These are phyloP conservation scores for Erythrolamprus reginae DNA, from an alignment of 2,113 vertebrate species.

Conservation along the genomic window DNA sequence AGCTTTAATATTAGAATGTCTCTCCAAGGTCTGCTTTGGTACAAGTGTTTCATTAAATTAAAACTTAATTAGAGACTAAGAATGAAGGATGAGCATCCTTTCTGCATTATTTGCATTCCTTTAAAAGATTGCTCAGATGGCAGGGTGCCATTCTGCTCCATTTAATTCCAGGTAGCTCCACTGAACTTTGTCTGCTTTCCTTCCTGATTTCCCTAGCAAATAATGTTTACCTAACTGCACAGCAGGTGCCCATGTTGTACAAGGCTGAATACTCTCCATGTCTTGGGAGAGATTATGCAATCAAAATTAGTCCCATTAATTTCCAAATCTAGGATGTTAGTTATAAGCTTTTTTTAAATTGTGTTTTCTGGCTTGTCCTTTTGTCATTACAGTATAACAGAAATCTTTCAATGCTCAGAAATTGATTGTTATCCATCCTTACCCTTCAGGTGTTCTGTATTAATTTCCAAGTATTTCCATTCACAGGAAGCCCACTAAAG, in stretches of 20 bases:
- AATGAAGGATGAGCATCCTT: constrained; percentile 53
- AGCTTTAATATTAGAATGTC: constrained; percentile 51
- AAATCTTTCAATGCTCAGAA: constrained; percentile 41
- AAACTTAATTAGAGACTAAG: constrained; percentile 57
- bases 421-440: constrained; percentile 44
- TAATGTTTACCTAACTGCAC: constrained; percentile 22
- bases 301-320: constrained; percentile 26
- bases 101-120: constrained; percentile 50
- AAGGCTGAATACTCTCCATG: constrained; percentile 52
- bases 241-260: constrained; percentile 36
- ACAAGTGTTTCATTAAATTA: constrained; percentile 60
- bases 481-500: constrained; percentile 50
- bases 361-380: constrained; percentile 7
- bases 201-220: background rate
- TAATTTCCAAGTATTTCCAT: constrained; percentile 45
- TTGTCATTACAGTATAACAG: constrained; percentile 31
- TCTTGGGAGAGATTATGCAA: constrained; percentile 34
- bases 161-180: constrained; percentile 32
- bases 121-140: constrained; percentile 32
- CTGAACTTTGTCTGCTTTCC: constrained; percentile 8
- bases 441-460: constrained; percentile 39
- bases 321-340: constrained; percentile 17
- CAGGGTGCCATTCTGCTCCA: constrained; percentile 42
- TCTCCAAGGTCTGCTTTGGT: constrained; percentile 53
- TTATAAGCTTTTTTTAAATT: constrained; percentile 32